Percentiles rank a stretch among this genome's conserved stretches.
Evolutionary conservation across 2,797 vertebrate genomes (phyloP).

Genomic region (Otolemur crassicaudatus): DNA sequence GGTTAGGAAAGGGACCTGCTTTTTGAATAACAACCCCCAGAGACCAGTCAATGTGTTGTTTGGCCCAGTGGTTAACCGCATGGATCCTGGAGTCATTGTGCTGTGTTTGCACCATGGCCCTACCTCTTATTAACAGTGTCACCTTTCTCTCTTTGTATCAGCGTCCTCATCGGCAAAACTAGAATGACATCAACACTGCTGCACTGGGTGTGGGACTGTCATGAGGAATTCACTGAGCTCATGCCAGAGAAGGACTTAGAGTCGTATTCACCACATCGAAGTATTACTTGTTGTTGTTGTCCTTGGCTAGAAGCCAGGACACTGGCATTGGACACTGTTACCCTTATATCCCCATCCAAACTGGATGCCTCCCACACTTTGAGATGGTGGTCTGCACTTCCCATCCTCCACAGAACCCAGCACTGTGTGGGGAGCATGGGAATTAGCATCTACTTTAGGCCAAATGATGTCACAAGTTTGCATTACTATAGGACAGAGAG

Average conservation of each 20-base stretch:
- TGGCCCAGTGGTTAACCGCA: too few species aligned
- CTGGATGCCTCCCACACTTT: background rate
- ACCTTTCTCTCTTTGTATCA: background rate
- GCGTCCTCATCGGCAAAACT: background rate
- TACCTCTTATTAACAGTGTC: background rate
- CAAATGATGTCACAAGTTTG: background rate
- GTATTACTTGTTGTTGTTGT: background rate
- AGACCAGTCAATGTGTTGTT: background rate
- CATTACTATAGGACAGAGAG: background rate
- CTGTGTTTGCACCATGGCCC: fast-evolving
- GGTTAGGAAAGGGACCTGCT: constrained; percentile 84
- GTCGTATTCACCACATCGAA: too few species aligned
- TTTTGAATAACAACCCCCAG: background rate
- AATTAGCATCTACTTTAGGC: background rate
- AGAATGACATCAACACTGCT: background rate
- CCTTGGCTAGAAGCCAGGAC: background rate
- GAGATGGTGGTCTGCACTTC: background rate
- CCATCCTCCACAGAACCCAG: background rate
- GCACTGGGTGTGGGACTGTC: too few species aligned
- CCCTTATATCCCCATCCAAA: too few species aligned
- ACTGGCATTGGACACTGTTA: too few species aligned
- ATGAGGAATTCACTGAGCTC: background rate
- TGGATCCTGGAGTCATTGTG: fast-evolving
- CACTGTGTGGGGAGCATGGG: background rate
- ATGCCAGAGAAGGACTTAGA: background rate